Evolutionary conservation across 2,888 invertebrate species (phyloP).

Genomic region (Netelia fuscicornis): DNA sequence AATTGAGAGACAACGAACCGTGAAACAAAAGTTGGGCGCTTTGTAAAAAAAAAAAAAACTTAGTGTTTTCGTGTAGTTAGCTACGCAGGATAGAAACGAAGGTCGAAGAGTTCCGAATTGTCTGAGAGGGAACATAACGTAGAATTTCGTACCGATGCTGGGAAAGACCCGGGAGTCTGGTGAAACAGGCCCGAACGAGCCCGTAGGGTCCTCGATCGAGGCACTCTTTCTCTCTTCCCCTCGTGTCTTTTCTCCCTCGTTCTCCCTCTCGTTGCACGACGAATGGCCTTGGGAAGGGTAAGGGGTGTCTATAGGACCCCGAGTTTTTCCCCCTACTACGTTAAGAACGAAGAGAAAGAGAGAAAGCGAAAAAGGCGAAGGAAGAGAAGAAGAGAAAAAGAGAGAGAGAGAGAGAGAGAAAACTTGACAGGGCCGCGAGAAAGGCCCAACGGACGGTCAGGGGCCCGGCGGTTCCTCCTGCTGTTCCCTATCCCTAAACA

Average conservation of each 20-base stretch:
- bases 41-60: neutral
- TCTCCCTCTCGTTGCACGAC: slow-evolving; percentile 56
- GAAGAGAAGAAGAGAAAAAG: slow-evolving; percentile 12
- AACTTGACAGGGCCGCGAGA: slow-evolving; percentile 42
- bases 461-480: slow-evolving; percentile 64
- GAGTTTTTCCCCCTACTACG: slow-evolving; percentile 48
- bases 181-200: slow-evolving; percentile 58
- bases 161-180: slow-evolving; percentile 47
- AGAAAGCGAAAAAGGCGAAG: slow-evolving; percentile 24
- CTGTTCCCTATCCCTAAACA: slow-evolving; percentile 70
- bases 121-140: slow-evolving; percentile 38
- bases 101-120: slow-evolving; percentile 10
- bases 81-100: slow-evolving; percentile 5
- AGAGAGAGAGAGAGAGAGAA: neutral
- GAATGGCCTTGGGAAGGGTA: slow-evolving; percentile 68
- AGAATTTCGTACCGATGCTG: slow-evolving; percentile 54
- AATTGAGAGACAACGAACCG: neutral
- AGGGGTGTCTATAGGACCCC: slow-evolving; percentile 60
- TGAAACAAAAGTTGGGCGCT: neutral
- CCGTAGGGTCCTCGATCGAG: slow-evolving; percentile 61
- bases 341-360: slow-evolving; percentile 15
- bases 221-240: slow-evolving; percentile 28
- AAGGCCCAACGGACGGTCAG: slow-evolving; percentile 65
- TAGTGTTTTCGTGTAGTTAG: neutral
- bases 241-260: slow-evolving; percentile 42